Evolutionary conservation across 2,888 invertebrate genomes (phyloP).

Genomic region (Andrena fulva): DNA sequence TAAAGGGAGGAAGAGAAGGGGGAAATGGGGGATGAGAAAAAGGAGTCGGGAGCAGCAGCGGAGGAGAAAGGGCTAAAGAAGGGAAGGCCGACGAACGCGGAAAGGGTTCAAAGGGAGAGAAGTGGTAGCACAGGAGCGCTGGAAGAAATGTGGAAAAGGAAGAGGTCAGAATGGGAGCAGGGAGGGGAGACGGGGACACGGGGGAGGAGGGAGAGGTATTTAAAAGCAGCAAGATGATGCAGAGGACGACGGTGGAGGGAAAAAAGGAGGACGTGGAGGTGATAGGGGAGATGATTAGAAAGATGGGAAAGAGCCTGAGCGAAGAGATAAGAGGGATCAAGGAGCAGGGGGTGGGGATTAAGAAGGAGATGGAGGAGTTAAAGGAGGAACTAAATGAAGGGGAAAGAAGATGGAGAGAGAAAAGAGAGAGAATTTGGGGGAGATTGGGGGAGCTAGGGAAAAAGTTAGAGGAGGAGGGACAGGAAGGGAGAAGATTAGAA

Average conservation of each 20-base stretch:
- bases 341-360: not conserved
- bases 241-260: not conserved
- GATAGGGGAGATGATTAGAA: not conserved
- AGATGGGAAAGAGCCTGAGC: not conserved
- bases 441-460: not conserved
- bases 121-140: not conserved
- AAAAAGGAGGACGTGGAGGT: not conserved
- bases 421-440: not conserved
- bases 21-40: not conserved
- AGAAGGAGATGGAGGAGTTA: too few relatives aligned
- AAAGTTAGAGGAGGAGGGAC: not conserved
- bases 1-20: not conserved
- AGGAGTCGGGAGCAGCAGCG: not conserved
- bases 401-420: not conserved
- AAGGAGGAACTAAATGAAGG: not conserved
- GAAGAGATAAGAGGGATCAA: not conserved
- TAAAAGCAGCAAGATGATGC: not conserved
- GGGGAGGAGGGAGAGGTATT: not conserved
- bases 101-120: not conserved
- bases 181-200: not conserved
- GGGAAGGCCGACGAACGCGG: not conserved
- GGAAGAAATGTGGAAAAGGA: not conserved
- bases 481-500: not conserved
- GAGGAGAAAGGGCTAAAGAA: not conserved
- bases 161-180: not conserved